These are phyloP conservation scores for Perodicticus potto DNA, from an alignment of 2,797 vertebrate species.

Conservation along the genomic window DNA sequence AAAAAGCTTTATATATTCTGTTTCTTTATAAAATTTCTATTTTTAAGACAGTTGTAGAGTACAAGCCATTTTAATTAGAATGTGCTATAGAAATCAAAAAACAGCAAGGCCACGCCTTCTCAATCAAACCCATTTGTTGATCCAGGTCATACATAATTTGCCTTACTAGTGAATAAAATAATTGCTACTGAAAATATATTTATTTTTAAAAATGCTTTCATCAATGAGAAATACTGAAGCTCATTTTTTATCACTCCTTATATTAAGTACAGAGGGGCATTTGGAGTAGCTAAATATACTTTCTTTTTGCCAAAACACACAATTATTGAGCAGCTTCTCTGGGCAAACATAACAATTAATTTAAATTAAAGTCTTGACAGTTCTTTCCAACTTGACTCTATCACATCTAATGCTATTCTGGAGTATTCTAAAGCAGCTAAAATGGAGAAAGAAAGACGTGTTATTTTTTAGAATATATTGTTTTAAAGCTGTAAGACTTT, in stretches of 20 bases:
- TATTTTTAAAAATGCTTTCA: slow-evolving; percentile 20
- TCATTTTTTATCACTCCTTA: slow-evolving; percentile 36
- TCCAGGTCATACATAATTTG: not conserved
- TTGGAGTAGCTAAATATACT: slow-evolving; percentile 34
- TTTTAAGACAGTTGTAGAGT: not conserved
- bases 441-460: slow-evolving; percentile 37
- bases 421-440: not conserved
- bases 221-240: slow-evolving; percentile 5
- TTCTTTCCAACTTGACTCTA: slow-evolving; percentile 10
- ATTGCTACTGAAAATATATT: not conserved
- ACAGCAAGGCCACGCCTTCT: not conserved
- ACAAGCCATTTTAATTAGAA: not conserved
- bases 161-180: slow-evolving; percentile 1
- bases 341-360: slow-evolving; percentile 55
- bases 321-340: not conserved
- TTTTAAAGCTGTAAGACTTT: slow-evolving; percentile 11
- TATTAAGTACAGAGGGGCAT: not conserved
- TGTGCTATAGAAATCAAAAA: not conserved
- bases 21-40: slow-evolving; percentile 6
- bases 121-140: not conserved
- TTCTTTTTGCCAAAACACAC: slow-evolving; percentile 27
- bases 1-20: not conserved
- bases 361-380: slow-evolving; percentile 53
- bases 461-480: slow-evolving; percentile 54
- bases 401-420: not conserved